These are phyloP conservation scores for Raja brachyura DNA, from an alignment of 2,113 vertebrate genomes.

Conservation along the genomic window DNA sequence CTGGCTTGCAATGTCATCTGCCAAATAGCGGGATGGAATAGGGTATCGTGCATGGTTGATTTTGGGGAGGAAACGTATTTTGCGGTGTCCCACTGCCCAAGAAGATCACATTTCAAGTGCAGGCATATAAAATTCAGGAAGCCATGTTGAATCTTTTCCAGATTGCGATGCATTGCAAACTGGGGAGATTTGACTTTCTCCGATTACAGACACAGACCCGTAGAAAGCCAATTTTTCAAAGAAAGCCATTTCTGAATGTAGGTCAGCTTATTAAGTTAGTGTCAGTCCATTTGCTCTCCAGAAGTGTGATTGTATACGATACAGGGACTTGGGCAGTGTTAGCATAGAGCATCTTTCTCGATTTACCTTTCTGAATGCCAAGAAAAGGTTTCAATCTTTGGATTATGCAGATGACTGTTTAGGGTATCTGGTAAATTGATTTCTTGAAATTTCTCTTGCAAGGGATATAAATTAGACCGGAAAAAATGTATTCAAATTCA, in stretches of 20 bases:
- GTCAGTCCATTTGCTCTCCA: slow-evolving; percentile 19
- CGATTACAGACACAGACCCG: background rate
- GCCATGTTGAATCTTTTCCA: background rate
- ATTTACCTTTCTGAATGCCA: background rate
- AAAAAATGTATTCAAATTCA: background rate
- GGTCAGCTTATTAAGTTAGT: slow-evolving; percentile 22
- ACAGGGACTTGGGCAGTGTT: background rate
- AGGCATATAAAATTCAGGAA: background rate
- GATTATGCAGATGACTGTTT: slow-evolving; percentile 12
- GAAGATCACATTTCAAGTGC: background rate
- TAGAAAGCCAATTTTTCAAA: background rate
- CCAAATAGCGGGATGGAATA: background rate
- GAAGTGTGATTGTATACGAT: background rate
- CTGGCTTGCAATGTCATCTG: background rate
- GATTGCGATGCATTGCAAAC: background rate
- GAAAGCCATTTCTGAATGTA: background rate
- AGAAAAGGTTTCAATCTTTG: background rate
- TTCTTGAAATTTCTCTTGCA: background rate
- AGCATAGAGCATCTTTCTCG: background rate
- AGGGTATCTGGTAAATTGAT: background rate
- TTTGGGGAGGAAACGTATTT: background rate
- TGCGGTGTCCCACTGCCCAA: background rate
- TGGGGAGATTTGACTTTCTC: background rate
- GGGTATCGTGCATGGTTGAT: background rate
- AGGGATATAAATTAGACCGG: background rate